Evolutionary conservation across 1,140 invertebrate genomes (phyloP), one percentile per base, ranked within the genome.

Genomic region (Matsumurasca onukii): DNA sequence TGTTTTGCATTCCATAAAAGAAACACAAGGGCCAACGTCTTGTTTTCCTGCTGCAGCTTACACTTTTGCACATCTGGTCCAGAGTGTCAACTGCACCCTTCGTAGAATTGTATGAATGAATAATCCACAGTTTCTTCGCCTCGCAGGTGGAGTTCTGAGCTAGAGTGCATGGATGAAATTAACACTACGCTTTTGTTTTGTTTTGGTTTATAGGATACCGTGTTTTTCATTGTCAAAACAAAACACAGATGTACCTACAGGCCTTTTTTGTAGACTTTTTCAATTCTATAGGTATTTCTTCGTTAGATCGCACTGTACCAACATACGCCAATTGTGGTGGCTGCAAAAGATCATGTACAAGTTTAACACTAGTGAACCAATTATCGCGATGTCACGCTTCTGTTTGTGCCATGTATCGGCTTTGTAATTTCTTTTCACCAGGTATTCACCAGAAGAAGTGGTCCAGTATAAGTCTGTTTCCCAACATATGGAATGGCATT

Each of bases 11-110:
- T 24, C 45, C 17, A n/a, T 66, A 66, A 66, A 66, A 66, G 13
- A 39, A 57, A n/a, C n/a, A n/a, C n/a, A n/a, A n/a, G n/a, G n/a
- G n/a, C n/a, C n/a, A n/a, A n/a, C n/a, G n/a, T n/a, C 45, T 13
- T 3, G 74, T 78, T 66, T 75, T 78, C 30, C 78, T 55, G 13
- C 64, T 57, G 24, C 67, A 74, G 29, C 72, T 77, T 69, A 77
- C 77, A 20, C 68, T 71, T 12, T 75, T 72, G 68, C 74, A 77
- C 75, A 82, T 77, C 74, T 80, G 76, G 72, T 83, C 78, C 20
- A 82, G 76, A 17, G 72, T 76, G 71, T 82, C 81, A 0, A 83
- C 82, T 3, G 76, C 80, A 22, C 77, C 78, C 76, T 80, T 83
- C n/a, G 78, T 80, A 20, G 64, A 30, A 69, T 83, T 80, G 72